Base-by-base conservation (phyloP, 2,797 vertebrate genomes). In the Hipposideros larvatus region DNA sequence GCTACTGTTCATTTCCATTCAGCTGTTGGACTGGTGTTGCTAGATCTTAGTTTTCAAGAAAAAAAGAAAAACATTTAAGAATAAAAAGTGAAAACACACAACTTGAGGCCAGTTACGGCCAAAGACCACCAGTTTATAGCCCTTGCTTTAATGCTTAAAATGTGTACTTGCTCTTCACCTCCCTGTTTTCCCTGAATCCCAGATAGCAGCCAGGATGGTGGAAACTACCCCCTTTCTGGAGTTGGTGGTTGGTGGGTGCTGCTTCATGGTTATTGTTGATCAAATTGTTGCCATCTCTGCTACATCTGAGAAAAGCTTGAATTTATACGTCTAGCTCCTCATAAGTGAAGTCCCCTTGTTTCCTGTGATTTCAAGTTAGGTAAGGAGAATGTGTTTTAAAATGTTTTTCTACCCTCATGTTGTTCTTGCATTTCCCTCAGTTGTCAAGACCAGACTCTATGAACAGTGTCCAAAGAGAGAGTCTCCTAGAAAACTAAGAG, bases 41-140 rank as follows among this genome's bases (percentile, higher is more conserved):
- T 61, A 83, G n/a, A 73, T 63, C 28, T 48, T 92, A 41, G 21
- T 85, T 92, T 92, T 43, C 34, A 84, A 84, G 26, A n/a, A 71
- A 53, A 71, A 53, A 80, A 53, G 61, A 53, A 80, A 55, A 46
- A 51, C 43, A n/a, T 75, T n/a, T 21, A 75, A 75, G 51, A 51
- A n/a, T 51, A 51, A 75, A 34, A 85, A 57, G 31, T 21, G 18
- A 77, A 78, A 46, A 48, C 22, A 65, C 34, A 66, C 26, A 92
- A 4, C 37, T 65, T 37, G 48, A 75, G 15, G 21, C 7, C 18
- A 55, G 41, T 89, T 66, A 75, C 2, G 26, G 61, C 11, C 87
- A 89, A 83, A 70, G 53, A 84, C 51, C 31, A 48, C 11, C 51
- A n/a, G 55, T 61, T 77, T 70, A 79, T 84, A 61, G 31, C 4